These are phyloP conservation scores for Chrysoperla carnea DNA, from an alignment of 1,140 invertebrate species.

Conservation along the genomic window DNA sequence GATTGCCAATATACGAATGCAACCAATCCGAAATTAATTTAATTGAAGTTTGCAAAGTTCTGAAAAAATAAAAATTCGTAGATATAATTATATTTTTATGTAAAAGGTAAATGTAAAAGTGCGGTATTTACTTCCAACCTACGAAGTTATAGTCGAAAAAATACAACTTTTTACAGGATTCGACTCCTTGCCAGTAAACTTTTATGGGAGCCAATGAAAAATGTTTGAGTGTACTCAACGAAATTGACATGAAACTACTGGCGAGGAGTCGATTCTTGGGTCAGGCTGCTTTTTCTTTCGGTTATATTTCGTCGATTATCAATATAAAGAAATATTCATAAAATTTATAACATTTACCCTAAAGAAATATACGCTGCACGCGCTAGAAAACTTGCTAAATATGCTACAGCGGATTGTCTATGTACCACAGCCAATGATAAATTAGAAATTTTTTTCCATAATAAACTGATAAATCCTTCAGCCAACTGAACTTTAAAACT, in stretches of 20 bases:
- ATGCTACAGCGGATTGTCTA: constrained; percentile 49
- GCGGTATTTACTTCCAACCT: too few species aligned
- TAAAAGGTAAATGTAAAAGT: constrained; percentile 2
- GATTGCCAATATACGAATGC: constrained; percentile 49
- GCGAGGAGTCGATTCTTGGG: too few species aligned
- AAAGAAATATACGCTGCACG: constrained; percentile 47
- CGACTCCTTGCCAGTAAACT: too few species aligned
- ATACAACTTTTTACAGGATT: too few species aligned
- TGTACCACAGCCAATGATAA: constrained; percentile 41
- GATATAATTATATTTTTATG: not conserved
- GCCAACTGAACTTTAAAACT: constrained; percentile 44
- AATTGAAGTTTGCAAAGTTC: constrained; percentile 40
- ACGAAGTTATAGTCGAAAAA: too few species aligned
- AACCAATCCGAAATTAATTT: constrained; percentile 51
- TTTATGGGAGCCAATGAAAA: too few species aligned
- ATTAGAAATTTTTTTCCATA: constrained; percentile 59
- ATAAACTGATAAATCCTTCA: constrained; percentile 47
- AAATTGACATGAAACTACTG: too few species aligned
- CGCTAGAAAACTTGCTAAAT: constrained; percentile 57
- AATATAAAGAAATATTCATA: not conserved
- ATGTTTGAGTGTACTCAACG: too few species aligned
- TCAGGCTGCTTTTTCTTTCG: too few species aligned
- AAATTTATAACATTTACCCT: constrained; percentile 26
- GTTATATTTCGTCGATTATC: too few species aligned
- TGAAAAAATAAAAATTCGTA: constrained; percentile 22